Conservation (phyloP, 2,113 vertebrate species). For the Mugil cephalus region DNA sequence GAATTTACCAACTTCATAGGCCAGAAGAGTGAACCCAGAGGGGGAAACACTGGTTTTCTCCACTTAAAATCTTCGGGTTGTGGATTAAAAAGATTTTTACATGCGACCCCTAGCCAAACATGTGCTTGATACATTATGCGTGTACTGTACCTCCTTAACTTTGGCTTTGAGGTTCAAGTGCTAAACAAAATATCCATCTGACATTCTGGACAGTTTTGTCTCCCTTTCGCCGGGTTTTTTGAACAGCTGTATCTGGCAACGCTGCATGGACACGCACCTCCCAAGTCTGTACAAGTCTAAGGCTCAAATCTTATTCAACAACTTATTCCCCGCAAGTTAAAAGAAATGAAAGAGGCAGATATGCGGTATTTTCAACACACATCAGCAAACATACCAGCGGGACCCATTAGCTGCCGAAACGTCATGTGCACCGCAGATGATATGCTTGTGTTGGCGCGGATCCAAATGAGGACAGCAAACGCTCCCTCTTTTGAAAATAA, state of each 20-base stretch:
- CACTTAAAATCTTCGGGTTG: neutral
- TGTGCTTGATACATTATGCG: neutral
- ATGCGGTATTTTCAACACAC: neutral
- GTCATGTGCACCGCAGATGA: slow-evolving; percentile 57
- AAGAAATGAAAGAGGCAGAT: neutral
- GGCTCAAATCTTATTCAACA: no score
- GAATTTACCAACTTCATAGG: no score
- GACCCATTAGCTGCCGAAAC: slow-evolving; percentile 30
- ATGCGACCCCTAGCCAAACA: neutral
- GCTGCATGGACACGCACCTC: no score
- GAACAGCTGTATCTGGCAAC: no score
- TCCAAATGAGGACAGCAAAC: slow-evolving; percentile 58
- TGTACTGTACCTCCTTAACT: neutral
- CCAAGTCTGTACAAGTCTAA: no score
- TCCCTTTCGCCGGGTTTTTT: no score
- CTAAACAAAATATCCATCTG: no score
- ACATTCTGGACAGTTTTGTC: no score
- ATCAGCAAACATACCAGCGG: slow-evolving; percentile 13
- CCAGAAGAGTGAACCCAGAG: neutral
- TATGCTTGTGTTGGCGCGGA: slow-evolving; percentile 52
- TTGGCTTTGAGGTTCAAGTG: no score
- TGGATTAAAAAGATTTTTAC: no score
- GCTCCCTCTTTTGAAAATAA: slow-evolving; percentile 54
- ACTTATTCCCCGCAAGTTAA: neutral
- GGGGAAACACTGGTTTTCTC: neutral